Evolutionary conservation across 2,888 invertebrate genomes (phyloP), one percentile per base, ranked within the genome.

Genomic region (Anthophora plumipes): DNA sequence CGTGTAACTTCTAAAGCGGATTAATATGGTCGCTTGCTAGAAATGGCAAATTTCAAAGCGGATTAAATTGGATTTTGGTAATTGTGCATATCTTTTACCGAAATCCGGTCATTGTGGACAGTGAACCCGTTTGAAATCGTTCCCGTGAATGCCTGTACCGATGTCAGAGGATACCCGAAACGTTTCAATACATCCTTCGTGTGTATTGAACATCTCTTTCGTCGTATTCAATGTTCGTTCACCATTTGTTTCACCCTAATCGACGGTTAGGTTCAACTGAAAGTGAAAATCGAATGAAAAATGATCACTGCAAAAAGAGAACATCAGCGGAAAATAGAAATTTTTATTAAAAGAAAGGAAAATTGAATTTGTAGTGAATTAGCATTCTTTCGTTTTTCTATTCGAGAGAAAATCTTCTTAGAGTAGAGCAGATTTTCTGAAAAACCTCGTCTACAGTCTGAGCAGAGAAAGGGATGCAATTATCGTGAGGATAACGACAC

Each of bases 51-150:
- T 20, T 37, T 14, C 17, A 37, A 37, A 39, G 22, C 50, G 50
- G 50, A 50, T 37, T 64, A 50, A 64, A 50, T 50, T 39, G 37
- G 64, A 31, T 64, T 17, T 37, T 9, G 37, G 50, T 39, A 50
- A 64, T 22, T 25, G 37, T 39, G 50, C 20, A 50, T 50, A 50
- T 64, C 50, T 64, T 39, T 64, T 50, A 14, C 50, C 20, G 20
- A 50, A 64, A 52, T 64, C 37, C 48, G 14, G 48, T 8, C 50
- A 20, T 37, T 50, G 50, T 39, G 64, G 17, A 50, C 39, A 12
- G 8, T 11, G 39, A 20, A 64, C 20, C 7, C 20, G 14, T 50
- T 31, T 31, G 37, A 50, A 64, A 50, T 39, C 37, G 64, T 37
- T 50, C 14, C 31, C 17, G 25, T 7, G 31, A 25, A 54, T 17